These are phyloP conservation scores for Amphiprion ocellaris DNA, from an alignment of 2,113 vertebrate genomes.

Conservation along the genomic window DNA sequence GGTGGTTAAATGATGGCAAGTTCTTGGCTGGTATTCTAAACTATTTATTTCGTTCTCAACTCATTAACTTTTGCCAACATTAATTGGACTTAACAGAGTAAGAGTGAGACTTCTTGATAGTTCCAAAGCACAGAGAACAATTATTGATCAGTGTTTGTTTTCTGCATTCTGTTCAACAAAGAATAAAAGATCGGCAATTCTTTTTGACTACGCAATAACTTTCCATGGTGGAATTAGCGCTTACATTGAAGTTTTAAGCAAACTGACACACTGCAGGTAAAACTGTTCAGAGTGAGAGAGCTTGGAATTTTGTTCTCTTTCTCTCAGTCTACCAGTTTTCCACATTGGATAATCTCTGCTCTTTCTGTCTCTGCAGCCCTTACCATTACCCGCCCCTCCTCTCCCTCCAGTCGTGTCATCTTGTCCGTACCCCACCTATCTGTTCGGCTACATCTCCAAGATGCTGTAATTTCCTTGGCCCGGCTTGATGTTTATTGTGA, in stretches of 20 bases:
- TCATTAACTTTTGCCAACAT: neutral
- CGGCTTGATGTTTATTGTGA: slow-evolving; percentile 99
- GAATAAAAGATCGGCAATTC: neutral
- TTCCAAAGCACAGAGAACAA: neutral
- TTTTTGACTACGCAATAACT: neutral
- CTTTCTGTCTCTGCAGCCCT: slow-evolving; percentile 43
- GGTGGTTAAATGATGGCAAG: slow-evolving; percentile 3
- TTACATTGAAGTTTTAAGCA: neutral
- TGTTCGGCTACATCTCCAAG: slow-evolving; percentile 98
- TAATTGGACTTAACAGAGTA: slow-evolving; percentile 24
- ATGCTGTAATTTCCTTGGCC: slow-evolving; percentile 99
- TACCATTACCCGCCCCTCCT: slow-evolving; percentile 76
- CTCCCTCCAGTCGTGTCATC: slow-evolving; percentile 95
- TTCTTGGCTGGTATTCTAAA: slow-evolving; percentile 7
- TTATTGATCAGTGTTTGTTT: slow-evolving; percentile 9
- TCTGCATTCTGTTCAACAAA: neutral
- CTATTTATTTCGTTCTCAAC: neutral
- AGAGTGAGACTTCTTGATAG: neutral
- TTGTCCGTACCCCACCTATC: slow-evolving; percentile 96
- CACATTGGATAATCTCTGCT: slow-evolving; percentile 62
- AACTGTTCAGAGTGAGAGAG: slow-evolving; percentile 13
- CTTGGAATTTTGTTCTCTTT: slow-evolving; percentile 42
- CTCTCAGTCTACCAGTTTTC: slow-evolving; percentile 41
- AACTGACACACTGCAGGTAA: neutral
- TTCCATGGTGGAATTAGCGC: neutral